Evolutionary conservation across 2,888 invertebrate genomes (phyloP).

Genomic region (Andrena haemorrhoa): DNA sequence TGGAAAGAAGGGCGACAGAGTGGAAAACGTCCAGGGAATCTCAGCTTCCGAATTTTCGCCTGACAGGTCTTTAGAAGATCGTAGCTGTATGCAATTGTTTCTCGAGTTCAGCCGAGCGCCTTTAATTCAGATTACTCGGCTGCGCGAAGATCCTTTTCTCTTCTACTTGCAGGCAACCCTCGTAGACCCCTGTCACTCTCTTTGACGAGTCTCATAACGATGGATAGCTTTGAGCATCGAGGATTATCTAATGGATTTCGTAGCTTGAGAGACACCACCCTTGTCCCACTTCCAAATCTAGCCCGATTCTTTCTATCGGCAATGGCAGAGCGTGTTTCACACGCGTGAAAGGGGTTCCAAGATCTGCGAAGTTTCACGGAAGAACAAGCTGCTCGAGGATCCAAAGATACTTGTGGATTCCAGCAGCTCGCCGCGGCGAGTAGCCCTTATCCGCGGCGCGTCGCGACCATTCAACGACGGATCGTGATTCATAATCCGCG

Average conservation of each 20-base stretch:
- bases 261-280: too few relatives aligned
- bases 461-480: slow-evolving; percentile 30
- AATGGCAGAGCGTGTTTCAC: too few relatives aligned
- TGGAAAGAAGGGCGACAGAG: slow-evolving; percentile 20
- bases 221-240: neutral
- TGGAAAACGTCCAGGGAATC: slow-evolving; percentile 26
- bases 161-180: neutral
- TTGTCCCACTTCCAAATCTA: too few relatives aligned
- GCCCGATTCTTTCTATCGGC: too few relatives aligned
- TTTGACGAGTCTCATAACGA: neutral
- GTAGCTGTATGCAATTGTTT: neutral
- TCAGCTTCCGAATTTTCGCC: slow-evolving; percentile 13
- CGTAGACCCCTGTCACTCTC: neutral
- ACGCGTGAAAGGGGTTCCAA: too few relatives aligned
- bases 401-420: too few relatives aligned
- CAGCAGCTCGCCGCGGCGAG: neutral
- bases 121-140: neutral
- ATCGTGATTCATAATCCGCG: slow-evolving; percentile 39
- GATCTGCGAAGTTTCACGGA: too few relatives aligned
- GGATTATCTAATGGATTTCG: too few relatives aligned
- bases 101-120: neutral
- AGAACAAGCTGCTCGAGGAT: too few relatives aligned
- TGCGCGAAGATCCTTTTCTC: neutral
- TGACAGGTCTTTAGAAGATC: neutral
- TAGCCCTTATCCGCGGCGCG: neutral